These are phyloP conservation scores for Cygnus buccinator DNA, from an alignment of 2,113 vertebrate genomes.

Conservation along the genomic window DNA sequence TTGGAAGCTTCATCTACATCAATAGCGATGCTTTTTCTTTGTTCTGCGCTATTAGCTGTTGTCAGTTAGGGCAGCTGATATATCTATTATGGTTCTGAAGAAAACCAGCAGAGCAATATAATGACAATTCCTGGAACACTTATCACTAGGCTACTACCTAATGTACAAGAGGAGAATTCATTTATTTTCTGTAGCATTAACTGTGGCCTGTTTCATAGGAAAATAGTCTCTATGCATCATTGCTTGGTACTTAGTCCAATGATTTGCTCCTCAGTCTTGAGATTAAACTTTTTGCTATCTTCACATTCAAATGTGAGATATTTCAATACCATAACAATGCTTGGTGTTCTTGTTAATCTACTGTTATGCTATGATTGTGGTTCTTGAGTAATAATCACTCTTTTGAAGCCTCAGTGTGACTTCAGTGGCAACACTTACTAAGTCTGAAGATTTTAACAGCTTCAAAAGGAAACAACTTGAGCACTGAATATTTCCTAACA, in stretches of 20 bases:
- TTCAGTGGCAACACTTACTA: background rate
- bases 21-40: background rate
- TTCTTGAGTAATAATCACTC: background rate
- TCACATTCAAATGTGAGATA: fast-evolving
- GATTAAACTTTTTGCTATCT: background rate
- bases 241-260: background rate
- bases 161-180: background rate
- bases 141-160: background rate
- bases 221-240: background rate
- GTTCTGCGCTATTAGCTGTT: conserved; percentile 37
- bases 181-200: conserved; percentile 39
- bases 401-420: background rate
- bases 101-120: conserved; percentile 24
- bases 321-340: background rate
- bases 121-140: conserved; percentile 20
- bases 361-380: background rate
- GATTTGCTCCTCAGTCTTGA: background rate
- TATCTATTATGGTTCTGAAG: background rate
- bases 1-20: background rate
- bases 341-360: background rate
- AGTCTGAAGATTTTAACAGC: background rate
- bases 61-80: background rate
- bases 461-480: background rate
- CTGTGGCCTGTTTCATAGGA: conserved; percentile 10
- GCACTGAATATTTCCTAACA: background rate